Base-by-base conservation (phyloP, 1,140 invertebrate genomes). In the Temnothorax nylanderi region DNA sequence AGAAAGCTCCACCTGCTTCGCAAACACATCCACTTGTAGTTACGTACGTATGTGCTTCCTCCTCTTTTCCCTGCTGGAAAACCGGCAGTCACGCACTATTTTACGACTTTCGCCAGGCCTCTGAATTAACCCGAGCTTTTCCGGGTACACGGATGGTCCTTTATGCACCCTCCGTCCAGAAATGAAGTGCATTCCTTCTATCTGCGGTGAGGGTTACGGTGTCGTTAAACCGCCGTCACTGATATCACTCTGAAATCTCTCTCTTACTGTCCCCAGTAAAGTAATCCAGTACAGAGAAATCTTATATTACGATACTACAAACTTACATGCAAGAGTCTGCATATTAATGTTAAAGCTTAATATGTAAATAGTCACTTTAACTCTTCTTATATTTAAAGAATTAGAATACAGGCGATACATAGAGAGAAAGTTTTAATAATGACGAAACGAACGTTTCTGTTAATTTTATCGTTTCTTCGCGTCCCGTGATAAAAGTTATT, bases 61-160 rank as follows among this genome's bases (percentile, higher is more conserved):
- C 51, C 37, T 47, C 32, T 74, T 81, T 82, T 74, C 26, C 37
- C 64, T 34, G 26, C 54, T 26, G 13, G 58, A 77, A 87, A 85
- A 90, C 78, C 56, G 81, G 51, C 47, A 80, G 91, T 86, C 90
- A 91, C 87, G 85, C 91, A 85, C 80, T 90, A 86, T 92, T 92
- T 92, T 92, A 91, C 80, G 90, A 91, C 84, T 90, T 87, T 65
- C 64, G 32, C 47, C 69, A 71, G 75, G 78, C 87, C 56, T 86
- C 74, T 84, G 78, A 91, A 92, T 90, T 91, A 90, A 91, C 69
- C 51, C 60, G 56, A 89, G 88, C 88, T 76, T 89, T 91, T 86
- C 85, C 71, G 37, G 32, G 21, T 64, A 77, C 62, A 80, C 72
- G 76, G 44, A 51, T 75, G 51, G 44, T 72, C 81, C 65, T 87